phyloP scores from a whole-genome alignment of 30 jellyfish, hydroid and myxozoan genomes.

The Pseudorhiza aurosa region DNA sequence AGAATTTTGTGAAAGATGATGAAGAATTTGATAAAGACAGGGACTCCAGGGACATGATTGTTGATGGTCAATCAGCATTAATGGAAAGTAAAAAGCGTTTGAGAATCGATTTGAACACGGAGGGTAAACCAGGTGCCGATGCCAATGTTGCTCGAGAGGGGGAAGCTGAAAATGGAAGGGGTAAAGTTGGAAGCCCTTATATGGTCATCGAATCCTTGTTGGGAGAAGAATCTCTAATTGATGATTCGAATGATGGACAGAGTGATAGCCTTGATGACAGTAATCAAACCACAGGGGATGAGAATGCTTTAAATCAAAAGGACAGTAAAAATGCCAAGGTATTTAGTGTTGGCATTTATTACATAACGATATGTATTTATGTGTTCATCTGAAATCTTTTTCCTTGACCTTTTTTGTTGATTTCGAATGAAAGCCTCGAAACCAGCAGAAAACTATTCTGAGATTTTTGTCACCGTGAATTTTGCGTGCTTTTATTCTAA shows the following conservation, averaged over 20 bases:
- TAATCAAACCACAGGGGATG: neutral
- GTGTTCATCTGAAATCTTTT: too few species aligned
- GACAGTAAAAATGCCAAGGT: neutral
- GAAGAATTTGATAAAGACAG: neutral
- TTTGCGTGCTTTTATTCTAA: too few species aligned
- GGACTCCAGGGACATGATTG: neutral
- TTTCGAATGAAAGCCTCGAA: too few species aligned
- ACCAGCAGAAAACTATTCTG: too few species aligned
- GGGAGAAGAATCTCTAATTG: neutral
- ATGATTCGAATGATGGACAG: neutral
- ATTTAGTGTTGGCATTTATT: neutral
- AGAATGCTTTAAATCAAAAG: neutral
- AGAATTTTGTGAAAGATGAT: neutral
- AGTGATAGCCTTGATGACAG: neutral
- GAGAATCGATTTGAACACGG: neutral
- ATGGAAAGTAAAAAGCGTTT: neutral
- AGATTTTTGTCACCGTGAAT: too few species aligned
- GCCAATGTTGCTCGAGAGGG: neutral
- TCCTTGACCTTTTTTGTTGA: too few species aligned
- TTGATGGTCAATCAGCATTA: neutral
- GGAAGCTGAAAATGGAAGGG: neutral
- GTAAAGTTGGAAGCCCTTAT: slow-evolving; percentile 55
- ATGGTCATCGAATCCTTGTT: slow-evolving; percentile 41
- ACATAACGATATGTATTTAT: too few species aligned
- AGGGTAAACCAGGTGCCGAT: neutral